Evolutionary conservation across 2,797 vertebrate genomes (phyloP).

Genomic region (Trachurus trachurus): DNA sequence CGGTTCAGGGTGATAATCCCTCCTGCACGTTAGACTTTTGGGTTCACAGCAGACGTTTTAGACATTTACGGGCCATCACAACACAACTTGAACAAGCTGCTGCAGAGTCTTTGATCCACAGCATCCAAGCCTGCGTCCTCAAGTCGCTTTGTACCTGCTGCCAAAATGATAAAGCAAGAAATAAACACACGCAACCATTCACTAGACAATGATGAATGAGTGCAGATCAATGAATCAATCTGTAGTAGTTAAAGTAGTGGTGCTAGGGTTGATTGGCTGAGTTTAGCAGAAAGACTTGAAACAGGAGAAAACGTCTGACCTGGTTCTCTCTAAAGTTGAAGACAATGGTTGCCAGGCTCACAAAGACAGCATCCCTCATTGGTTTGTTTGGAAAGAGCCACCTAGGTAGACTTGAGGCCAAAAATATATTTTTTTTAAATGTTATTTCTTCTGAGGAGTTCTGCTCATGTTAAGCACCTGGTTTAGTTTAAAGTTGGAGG

Average conservation of each 20-base stretch:
- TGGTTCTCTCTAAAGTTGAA: not conserved
- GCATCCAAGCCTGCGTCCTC: constrained; percentile 2
- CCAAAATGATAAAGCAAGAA: constrained; percentile 1
- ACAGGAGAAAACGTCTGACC: not conserved
- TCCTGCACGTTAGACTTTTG: constrained; percentile 30
- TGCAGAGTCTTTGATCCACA: constrained; percentile 33
- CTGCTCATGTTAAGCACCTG: no score
- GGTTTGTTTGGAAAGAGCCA: not conserved
- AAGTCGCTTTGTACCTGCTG: constrained; percentile 10
- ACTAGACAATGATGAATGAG: not conserved
- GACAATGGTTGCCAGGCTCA: not conserved
- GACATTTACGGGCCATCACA: constrained; percentile 58
- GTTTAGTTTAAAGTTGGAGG: no score
- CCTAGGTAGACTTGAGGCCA: no score
- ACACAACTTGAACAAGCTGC: constrained; percentile 57
- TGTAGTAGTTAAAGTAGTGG: not conserved
- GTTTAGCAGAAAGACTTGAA: not conserved
- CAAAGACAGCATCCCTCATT: not conserved
- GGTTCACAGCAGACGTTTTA: constrained; percentile 26
- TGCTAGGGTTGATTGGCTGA: not conserved
- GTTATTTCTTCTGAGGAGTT: no score
- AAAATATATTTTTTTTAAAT: no score
- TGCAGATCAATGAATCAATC: not conserved
- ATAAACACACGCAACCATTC: not conserved
- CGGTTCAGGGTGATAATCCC: constrained; percentile 25